Evolutionary conservation across 2,888 invertebrate genomes (phyloP).

Genomic region (Ischnura elegans): DNA sequence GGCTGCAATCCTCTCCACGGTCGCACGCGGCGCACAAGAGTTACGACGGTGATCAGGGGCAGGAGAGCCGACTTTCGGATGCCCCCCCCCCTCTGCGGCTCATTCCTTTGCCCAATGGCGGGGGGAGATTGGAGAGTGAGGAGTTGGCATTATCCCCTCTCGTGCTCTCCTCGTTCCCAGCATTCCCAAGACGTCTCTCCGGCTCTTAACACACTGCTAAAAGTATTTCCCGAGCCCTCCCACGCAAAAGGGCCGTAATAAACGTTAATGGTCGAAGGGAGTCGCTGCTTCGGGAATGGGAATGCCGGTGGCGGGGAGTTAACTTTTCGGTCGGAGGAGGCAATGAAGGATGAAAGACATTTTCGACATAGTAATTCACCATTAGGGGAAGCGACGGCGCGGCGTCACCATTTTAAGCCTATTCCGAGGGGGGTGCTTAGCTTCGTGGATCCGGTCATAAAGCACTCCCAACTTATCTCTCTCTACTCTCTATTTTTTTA

Average conservation of each 20-base stretch:
- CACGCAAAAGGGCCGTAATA: neutral
- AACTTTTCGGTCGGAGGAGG: neutral
- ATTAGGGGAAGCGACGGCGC: neutral
- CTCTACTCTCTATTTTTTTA: neutral
- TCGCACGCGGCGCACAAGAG: neutral
- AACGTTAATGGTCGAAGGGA: neutral
- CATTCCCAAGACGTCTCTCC: conserved; percentile 19
- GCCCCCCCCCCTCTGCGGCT: neutral
- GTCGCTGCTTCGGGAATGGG: neutral
- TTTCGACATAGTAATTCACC: conserved; percentile 6
- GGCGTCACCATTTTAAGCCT: conserved; percentile 17
- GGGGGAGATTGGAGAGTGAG: neutral
- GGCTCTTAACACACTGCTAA: neutral
- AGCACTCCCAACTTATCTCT: neutral
- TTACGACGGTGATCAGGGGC: neutral
- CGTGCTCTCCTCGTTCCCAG: neutral
- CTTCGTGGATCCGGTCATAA: neutral
- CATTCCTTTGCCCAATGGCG: neutral
- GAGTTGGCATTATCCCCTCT: neutral
- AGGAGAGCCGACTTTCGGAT: neutral
- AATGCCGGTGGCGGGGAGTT: neutral
- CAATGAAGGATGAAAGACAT: neutral
- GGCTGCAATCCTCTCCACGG: neutral
- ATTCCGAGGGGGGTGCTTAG: neutral
- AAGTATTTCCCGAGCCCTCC: neutral